Evolutionary conservation across 1,140 invertebrate species (phyloP).

Genomic region (Drosophila saltans): DNA sequence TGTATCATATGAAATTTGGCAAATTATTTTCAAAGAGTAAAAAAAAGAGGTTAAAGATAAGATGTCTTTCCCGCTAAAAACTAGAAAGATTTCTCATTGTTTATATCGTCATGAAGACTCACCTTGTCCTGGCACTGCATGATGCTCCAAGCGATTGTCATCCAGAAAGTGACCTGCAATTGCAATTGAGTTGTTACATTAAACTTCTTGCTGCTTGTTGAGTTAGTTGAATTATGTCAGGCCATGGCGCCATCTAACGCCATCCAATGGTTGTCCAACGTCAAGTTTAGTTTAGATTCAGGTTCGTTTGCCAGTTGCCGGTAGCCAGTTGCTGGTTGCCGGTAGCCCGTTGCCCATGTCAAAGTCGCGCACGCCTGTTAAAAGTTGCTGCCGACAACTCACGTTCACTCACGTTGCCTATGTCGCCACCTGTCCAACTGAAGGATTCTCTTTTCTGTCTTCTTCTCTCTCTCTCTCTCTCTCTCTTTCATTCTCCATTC

Average conservation of each 20-base stretch:
- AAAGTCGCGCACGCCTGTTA: slow-evolving; percentile 22
- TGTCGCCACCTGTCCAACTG: slow-evolving; percentile 48
- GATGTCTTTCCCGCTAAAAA: too few relatives aligned
- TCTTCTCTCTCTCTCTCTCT: slow-evolving; percentile 13
- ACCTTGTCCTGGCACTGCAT: slow-evolving; percentile 73
- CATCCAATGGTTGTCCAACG: slow-evolving; percentile 67
- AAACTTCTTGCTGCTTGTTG: slow-evolving; percentile 50
- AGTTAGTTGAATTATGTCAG: slow-evolving; percentile 39
- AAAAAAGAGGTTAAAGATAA: too few relatives aligned
- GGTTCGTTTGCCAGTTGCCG: slow-evolving; percentile 24
- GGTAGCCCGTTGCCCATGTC: slow-evolving; percentile 11
- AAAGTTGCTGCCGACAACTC: slow-evolving; percentile 55
- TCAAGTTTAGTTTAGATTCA: slow-evolving; percentile 38
- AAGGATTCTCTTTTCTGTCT: slow-evolving; percentile 22
- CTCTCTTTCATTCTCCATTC: slow-evolving; percentile 10
- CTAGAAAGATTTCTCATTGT: neutral
- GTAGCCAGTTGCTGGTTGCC: slow-evolving; percentile 11
- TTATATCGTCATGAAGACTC: slow-evolving; percentile 21
- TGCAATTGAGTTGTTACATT: slow-evolving; percentile 75
- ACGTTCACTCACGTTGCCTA: slow-evolving; percentile 68
- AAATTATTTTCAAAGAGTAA: neutral
- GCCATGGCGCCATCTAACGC: slow-evolving; percentile 69
- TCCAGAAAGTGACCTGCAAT: slow-evolving; percentile 82
- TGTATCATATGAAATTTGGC: too few relatives aligned
- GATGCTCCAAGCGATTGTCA: slow-evolving; percentile 81